Conservation (phyloP, 2,888 invertebrate species). For the Pediacus dermestoides region DNA sequence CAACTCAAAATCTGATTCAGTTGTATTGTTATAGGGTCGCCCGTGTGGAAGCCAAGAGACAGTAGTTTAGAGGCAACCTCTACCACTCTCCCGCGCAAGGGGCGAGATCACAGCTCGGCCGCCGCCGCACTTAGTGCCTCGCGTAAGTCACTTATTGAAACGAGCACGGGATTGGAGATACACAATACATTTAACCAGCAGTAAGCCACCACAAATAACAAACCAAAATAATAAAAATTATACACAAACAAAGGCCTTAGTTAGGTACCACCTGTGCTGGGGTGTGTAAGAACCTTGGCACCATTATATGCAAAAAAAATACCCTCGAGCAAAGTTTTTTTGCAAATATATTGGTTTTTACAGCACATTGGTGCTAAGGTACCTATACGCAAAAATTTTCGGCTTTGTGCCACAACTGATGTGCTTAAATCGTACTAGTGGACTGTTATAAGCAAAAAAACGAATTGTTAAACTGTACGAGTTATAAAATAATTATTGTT, state of each 20-base stretch:
- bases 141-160: conserved; percentile 57
- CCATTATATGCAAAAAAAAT: no score
- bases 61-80: conserved; percentile 60
- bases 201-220: conserved; percentile 26
- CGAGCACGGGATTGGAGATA: conserved; percentile 50
- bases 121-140: conserved; percentile 55
- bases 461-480: conserved; percentile 35
- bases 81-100: conserved; percentile 61
- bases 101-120: conserved; percentile 53
- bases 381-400: no score
- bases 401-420: no score
- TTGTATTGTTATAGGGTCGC: conserved; percentile 85
- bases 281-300: no score
- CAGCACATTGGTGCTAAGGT: no score
- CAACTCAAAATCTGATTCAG: conserved; percentile 40
- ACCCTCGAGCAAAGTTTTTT: no score
- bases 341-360: no score
- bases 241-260: no score
- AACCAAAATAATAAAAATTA: no score
- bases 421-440: conserved; percentile 24
- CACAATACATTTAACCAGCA: conserved; percentile 48
- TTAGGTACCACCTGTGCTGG: no score
- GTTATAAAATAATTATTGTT: conserved; percentile 31
- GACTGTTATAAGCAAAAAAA: conserved; percentile 29
- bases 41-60: conserved; percentile 98